Conservation (phyloP, 2,797 vertebrate species). For the Sebastes taczanowskii region DNA sequence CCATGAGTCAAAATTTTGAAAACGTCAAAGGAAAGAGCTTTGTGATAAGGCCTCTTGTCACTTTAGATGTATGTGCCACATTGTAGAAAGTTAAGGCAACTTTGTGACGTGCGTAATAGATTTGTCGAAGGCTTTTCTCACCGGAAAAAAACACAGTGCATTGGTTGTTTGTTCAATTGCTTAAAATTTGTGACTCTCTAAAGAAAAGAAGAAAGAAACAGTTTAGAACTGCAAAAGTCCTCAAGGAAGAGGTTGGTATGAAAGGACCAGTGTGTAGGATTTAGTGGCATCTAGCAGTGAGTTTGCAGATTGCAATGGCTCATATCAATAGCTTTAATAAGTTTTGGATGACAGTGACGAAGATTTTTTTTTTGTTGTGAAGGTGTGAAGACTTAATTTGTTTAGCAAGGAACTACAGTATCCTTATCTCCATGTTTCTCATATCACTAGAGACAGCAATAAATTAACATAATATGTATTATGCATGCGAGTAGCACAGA, state of each 20-base stretch:
- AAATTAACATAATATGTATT: not conserved
- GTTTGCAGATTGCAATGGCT: not conserved
- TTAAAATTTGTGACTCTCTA: not conserved
- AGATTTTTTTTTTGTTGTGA: not conserved
- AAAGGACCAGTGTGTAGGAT: too few species aligned
- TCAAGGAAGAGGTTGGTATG: too few species aligned
- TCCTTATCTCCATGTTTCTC: not conserved
- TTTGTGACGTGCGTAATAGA: not conserved
- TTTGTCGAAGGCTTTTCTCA: not conserved
- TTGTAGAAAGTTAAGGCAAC: not conserved
- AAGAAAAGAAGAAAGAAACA: not conserved
- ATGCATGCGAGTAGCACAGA: not conserved
- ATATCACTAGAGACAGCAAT: not conserved
- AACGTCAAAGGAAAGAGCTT: not conserved
- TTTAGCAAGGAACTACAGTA: not conserved
- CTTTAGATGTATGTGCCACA: not conserved
- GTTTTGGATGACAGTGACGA: not conserved
- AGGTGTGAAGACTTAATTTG: not conserved
- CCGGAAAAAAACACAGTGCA: not conserved
- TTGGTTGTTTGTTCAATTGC: not conserved
- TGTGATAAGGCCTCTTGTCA: not conserved
- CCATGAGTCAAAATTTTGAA: not conserved
- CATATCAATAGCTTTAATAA: not conserved
- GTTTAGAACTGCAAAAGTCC: too few species aligned
- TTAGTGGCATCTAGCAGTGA: too few species aligned